phyloP scores from a whole-genome alignment of 30 jellyfish, hydroid and myxozoan genomes.

The Aurelia aurita complex sp. Pacific region DNA sequence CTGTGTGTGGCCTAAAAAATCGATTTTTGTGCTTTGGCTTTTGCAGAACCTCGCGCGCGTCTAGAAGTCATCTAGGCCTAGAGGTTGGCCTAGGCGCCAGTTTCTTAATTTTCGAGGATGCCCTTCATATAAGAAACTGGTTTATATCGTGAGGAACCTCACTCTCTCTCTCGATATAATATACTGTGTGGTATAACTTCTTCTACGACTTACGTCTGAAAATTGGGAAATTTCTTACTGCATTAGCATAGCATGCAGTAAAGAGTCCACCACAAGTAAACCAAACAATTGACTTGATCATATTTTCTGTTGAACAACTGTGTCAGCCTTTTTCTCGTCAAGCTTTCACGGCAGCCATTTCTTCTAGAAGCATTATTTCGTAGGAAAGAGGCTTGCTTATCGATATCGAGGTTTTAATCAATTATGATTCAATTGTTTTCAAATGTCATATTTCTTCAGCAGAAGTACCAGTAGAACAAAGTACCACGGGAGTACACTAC shows the following conservation, averaged over 20 bases:
- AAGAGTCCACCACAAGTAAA: conserved; percentile 60
- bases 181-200: too few species aligned
- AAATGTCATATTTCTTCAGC: background rate
- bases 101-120: too few species aligned
- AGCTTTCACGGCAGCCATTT: conserved; percentile 3
- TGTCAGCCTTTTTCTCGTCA: background rate
- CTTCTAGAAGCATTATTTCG: background rate
- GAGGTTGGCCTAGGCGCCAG: too few species aligned
- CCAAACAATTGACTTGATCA: conserved; percentile 54
- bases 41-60: too few species aligned
- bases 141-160: too few species aligned
- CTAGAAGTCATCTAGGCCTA: too few species aligned
- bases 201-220: conserved; percentile 23
- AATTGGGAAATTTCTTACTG: conserved; percentile 37
- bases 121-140: too few species aligned
- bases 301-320: background rate
- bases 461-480: too few species aligned
- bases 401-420: background rate
- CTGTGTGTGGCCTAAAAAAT: too few species aligned
- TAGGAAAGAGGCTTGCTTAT: background rate
- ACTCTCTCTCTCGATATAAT: too few species aligned
- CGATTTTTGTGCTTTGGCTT: too few species aligned
- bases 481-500: too few species aligned
- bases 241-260: conserved; percentile 62
- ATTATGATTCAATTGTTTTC: background rate